Base-by-base conservation (phyloP, 1,140 invertebrate genomes). In the Planococcus citri region DNA sequence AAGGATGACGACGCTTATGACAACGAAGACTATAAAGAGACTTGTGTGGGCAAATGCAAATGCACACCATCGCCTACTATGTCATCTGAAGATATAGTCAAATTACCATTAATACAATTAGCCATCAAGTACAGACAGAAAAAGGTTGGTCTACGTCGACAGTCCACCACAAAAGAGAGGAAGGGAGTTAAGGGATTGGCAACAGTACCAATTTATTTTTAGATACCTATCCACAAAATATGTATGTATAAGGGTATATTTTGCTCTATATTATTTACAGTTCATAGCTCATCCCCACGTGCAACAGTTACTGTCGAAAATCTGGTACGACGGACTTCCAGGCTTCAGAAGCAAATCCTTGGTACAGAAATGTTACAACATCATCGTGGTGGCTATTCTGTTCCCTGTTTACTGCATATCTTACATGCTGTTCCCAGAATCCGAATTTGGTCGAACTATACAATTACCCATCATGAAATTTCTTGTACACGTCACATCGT, bases 401-500 rank as follows among this genome's bases (percentile, higher is more conserved):
- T 95, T 94, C 76, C 93, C 94, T 0, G 81, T 94, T 58, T 93
- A 94, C 78, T 92, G 90, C 75, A 77, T 85, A 0, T 78, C 90
- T 38, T 95, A 95, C 74, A 88, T 93, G 79, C 75, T 94, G 14
- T 84, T 86, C 0, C 92, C 92, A 0, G 85, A 87, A 72, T 88
- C 88, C 67, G 79, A 82, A 27, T 86, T 85, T 22, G 92, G 90
- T 0, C 85, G 85, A 75, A 80, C 92, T 1, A 87, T 95, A 83
- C 83, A 89, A 72, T 90, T 90, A 75, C 94, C 94, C 0, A 95
- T 96, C 76, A 92, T 96, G 86, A 96, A 96, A 78, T 97, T 97
- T 78, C 83, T 96, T 71, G 88, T 91, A 70, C 92, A 96, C 76
- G 91, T 92, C 0, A 89, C 91, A 0, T 94, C 92, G 17, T 96